phyloP scores from a whole-genome alignment of 2,888 invertebrate species.

The Pogonocherus hispidulus region DNA sequence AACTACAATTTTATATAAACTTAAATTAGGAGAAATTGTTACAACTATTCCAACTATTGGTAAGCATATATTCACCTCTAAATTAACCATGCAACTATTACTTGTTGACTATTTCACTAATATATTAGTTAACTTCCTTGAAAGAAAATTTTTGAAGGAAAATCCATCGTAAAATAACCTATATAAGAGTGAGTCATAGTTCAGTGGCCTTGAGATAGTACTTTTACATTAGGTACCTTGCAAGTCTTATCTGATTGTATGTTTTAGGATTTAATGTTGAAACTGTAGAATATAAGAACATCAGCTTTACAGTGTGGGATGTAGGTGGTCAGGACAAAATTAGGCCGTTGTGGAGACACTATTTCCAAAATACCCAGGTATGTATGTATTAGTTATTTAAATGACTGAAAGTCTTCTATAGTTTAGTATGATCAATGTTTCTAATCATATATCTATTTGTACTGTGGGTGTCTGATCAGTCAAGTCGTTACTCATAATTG shows the following conservation, averaged over 20 bases:
- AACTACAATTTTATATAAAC: slow-evolving; percentile 99
- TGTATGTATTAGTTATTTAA: too few species aligned
- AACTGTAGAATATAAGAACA: slow-evolving; percentile 99
- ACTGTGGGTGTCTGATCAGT: too few species aligned
- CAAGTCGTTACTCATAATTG: too few species aligned
- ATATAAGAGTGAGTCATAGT: too few species aligned
- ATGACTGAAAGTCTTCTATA: too few species aligned
- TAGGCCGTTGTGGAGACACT: slow-evolving; percentile 97
- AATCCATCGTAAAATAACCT: too few species aligned
- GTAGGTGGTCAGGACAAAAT: slow-evolving; percentile 99
- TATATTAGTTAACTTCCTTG: too few species aligned
- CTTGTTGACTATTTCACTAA: too few species aligned
- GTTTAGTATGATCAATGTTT: too few species aligned
- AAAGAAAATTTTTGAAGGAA: too few species aligned
- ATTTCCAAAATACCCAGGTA: slow-evolving; percentile 98
- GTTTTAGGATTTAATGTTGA: slow-evolving; percentile 95
- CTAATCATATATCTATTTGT: too few species aligned
- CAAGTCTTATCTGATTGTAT: slow-evolving; percentile 38
- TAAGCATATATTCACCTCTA: slow-evolving; percentile 70
- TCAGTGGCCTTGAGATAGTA: slow-evolving; percentile 47
- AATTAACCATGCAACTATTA: slow-evolving; percentile 4
- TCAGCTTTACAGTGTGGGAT: slow-evolving; percentile 98
- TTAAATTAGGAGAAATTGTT: slow-evolving; percentile 99
- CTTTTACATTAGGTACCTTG: slow-evolving; percentile 9
- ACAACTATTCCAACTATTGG: slow-evolving; percentile 99